These are phyloP conservation scores for Euthynnus affinis DNA, from an alignment of 2,797 vertebrate species.

Conservation along the genomic window DNA sequence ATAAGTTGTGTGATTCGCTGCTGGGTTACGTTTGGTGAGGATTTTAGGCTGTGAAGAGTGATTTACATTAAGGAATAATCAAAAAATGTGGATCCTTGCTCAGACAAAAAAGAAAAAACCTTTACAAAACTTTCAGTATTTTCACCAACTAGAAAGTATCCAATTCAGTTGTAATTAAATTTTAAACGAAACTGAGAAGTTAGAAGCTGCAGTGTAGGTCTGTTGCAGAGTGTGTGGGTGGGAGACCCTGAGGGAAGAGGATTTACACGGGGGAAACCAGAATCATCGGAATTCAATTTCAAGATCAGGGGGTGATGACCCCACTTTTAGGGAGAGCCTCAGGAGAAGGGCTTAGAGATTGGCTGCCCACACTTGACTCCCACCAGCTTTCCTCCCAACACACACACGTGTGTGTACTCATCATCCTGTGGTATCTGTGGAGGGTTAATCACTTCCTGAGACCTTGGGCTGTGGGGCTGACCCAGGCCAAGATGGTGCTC, in stretches of 20 bases:
- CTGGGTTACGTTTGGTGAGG: slow-evolving; percentile 5
- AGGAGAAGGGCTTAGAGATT: slow-evolving; percentile 73
- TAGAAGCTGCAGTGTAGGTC: slow-evolving; percentile 38
- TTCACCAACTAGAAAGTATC: neutral
- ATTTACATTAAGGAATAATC: slow-evolving; percentile 43
- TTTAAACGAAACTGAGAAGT: slow-evolving; percentile 39
- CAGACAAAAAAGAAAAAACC: neutral
- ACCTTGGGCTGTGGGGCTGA: slow-evolving; percentile 57
- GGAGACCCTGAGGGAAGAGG: slow-evolving; percentile 60
- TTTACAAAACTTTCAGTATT: slow-evolving; percentile 34
- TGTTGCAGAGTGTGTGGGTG: slow-evolving; percentile 66
- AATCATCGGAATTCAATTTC: slow-evolving; percentile 84
- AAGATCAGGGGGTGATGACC: slow-evolving; percentile 81
- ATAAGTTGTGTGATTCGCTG: slow-evolving; percentile 38
- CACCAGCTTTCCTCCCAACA: slow-evolving; percentile 52
- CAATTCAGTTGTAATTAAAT: slow-evolving; percentile 38
- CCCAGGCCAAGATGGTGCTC: slow-evolving; percentile 24
- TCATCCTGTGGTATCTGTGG: slow-evolving; percentile 60
- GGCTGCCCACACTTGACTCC: slow-evolving; percentile 70
- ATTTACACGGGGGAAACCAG: slow-evolving; percentile 69
- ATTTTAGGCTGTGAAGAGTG: slow-evolving; percentile 17
- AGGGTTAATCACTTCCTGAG: slow-evolving; percentile 82
- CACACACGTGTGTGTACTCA: slow-evolving; percentile 45
- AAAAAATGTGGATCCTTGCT: slow-evolving; percentile 21
- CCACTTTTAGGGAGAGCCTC: slow-evolving; percentile 79